Base-by-base conservation (phyloP, 2,888 invertebrate genomes). In the Listrodromus nycthemerus region DNA sequence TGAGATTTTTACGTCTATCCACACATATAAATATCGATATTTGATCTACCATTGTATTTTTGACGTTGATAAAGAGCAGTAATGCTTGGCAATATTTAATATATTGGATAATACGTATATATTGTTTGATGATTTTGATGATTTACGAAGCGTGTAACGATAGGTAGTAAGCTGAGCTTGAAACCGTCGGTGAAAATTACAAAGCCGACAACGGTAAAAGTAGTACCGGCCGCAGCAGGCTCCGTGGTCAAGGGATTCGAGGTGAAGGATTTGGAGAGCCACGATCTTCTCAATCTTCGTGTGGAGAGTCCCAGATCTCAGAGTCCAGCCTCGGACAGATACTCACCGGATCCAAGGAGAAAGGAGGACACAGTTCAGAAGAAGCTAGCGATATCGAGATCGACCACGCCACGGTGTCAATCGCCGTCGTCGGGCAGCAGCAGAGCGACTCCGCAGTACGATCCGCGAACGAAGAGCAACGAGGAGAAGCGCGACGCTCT, bases 401-500 rank as follows among this genome's bases (percentile, higher is more conserved):
- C 91, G 16, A 91, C 94, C 80, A 95, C 96, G 0, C 96, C 97
- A 0, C 94, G 96, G 89, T 95, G 96, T 41, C 95, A 96, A 87
- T 97, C 97, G 0, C 97, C 97, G 0, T 94, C 94, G 16, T 95
- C 95, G 0, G 96, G 96, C 0, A 86, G 86, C 0, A 96, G 96
- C 0, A 85, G 86, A 33, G 76, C 87, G 24, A 87, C 91, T 27
- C 89, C 89, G 1, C 89, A 92, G 19, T 55, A 80, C 13, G 91
- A 91, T 24, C 24, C 73, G 2, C 81, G 82, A 58, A 89, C 92
- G 16, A 95, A 94, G 91, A 89, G 91, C 2, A 95, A 94, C 83
- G 95, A 96, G 83, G 95, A 94, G 65, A 95, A 95, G 92, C 86
- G 94, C 21, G 96, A 96, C 90, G 95, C 95, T 0, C 92, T 94